A percentile compares a stretch with the other conserved stretches of the same genome.
Conservation (phyloP, 2,797 vertebrate genomes). For the Cossypha niveicapilla region DNA sequence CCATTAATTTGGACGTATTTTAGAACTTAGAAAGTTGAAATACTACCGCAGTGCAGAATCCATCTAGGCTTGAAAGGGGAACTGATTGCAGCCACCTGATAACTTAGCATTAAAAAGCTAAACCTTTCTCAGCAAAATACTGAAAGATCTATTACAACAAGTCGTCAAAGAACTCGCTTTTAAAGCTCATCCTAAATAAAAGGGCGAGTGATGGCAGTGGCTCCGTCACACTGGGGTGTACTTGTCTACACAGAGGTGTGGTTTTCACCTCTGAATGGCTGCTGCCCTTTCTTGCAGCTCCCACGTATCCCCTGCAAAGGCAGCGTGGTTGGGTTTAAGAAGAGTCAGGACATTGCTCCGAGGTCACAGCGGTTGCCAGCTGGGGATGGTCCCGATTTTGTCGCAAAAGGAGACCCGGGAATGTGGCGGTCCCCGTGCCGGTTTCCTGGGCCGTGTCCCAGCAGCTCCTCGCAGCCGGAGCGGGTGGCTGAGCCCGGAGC, state of each 20-base stretch:
- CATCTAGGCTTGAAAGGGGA: not conserved
- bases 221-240: not conserved
- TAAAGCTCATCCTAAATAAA: not conserved
- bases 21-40: not conserved
- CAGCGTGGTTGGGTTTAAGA: not conserved
- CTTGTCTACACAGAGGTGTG: not conserved
- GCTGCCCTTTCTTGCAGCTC: not conserved
- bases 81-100: not conserved
- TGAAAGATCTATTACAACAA: not conserved
- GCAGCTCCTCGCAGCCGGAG: not conserved
- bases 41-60: not conserved
- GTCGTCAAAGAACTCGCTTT: not conserved
- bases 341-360: rapidly evolving
- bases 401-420: rapidly evolving
- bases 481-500: rapidly evolving
- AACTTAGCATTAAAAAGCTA: constrained; percentile 13
- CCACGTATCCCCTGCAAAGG: not conserved
- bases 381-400: not conserved
- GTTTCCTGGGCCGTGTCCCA: rapidly evolving
- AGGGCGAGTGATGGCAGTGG: not conserved
- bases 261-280: not conserved
- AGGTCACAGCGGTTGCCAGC: not conserved
- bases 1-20: not conserved
- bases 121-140: constrained; percentile 16
- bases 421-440: rapidly evolving